Percentiles rank a stretch among this genome's conserved stretches.
phyloP scores from a whole-genome alignment of 2,797 vertebrate species.

The Anisognathus igniventris region DNA sequence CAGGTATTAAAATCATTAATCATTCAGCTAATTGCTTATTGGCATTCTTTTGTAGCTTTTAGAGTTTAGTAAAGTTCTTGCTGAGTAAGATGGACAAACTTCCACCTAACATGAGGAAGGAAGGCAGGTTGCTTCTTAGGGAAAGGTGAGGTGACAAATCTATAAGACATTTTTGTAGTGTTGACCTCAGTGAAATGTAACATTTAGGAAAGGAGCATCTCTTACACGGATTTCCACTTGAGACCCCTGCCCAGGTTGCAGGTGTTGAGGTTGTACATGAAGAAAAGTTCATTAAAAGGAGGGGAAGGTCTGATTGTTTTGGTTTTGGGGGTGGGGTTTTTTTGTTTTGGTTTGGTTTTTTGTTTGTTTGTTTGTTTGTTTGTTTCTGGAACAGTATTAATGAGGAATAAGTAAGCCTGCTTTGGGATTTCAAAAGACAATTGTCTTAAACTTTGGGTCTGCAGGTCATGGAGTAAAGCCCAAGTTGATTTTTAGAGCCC shows the following conservation, averaged over 20 bases:
- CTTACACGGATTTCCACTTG: background rate
- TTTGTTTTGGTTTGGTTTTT: background rate
- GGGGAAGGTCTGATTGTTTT: background rate
- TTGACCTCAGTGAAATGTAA: background rate
- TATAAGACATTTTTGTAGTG: background rate
- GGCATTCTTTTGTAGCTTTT: constrained; percentile 41
- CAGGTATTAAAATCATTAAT: constrained; percentile 59
- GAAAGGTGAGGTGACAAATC: background rate
- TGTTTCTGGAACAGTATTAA: background rate
- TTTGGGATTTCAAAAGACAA: background rate
- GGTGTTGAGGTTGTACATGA: background rate
- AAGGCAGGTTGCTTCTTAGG: background rate
- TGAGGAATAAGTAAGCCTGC: background rate
- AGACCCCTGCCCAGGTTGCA: background rate
- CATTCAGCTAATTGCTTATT: constrained; percentile 58
- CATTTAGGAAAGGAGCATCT: background rate
- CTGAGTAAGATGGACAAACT: constrained; percentile 15
- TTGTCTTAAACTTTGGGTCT: background rate
- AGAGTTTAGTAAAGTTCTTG: constrained; percentile 15
- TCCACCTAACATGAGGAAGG: background rate
- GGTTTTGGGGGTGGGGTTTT: background rate
- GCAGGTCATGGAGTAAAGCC: background rate
- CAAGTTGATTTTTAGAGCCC: background rate
- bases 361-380: background rate
- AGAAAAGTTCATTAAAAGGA: background rate